These are phyloP conservation scores for Volucella bombylans DNA, from an alignment of 2,888 invertebrate species.

Conservation along the genomic window DNA sequence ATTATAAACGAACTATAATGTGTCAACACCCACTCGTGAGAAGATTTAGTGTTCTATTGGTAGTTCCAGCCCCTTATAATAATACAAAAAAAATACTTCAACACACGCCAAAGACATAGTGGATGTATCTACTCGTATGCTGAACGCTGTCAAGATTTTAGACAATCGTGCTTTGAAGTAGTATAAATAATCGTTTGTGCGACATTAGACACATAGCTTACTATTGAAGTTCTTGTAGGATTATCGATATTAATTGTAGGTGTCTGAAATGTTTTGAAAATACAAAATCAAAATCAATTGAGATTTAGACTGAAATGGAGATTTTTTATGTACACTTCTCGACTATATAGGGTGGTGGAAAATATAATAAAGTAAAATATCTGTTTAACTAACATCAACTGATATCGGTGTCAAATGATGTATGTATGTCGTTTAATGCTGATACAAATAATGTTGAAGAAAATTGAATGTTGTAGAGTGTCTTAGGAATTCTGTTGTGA, in stretches of 20 bases:
- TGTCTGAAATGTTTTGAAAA: too few species aligned
- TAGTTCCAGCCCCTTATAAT: constrained; percentile 52
- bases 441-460: too few species aligned
- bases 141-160: constrained; percentile 36
- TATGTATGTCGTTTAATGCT: too few species aligned
- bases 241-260: neutral
- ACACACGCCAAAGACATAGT: constrained; percentile 10
- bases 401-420: too few species aligned
- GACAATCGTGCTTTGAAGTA: constrained; percentile 23
- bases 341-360: too few species aligned
- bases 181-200: constrained; percentile 29
- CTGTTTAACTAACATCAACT: too few species aligned
- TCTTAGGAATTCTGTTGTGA: too few species aligned
- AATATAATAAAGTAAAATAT: too few species aligned
- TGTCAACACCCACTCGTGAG: constrained; percentile 68
- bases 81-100: neutral
- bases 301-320: too few species aligned
- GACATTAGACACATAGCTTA: constrained; percentile 21
- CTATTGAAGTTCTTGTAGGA: constrained; percentile 26
- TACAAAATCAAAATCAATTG: too few species aligned
- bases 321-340: too few species aligned
- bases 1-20: constrained; percentile 72
- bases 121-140: constrained; percentile 24
- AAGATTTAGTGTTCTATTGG: constrained; percentile 66
- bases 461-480: too few species aligned